phyloP scores from a whole-genome alignment of 2,888 invertebrate species.

The Mesochorus sp. region DNA sequence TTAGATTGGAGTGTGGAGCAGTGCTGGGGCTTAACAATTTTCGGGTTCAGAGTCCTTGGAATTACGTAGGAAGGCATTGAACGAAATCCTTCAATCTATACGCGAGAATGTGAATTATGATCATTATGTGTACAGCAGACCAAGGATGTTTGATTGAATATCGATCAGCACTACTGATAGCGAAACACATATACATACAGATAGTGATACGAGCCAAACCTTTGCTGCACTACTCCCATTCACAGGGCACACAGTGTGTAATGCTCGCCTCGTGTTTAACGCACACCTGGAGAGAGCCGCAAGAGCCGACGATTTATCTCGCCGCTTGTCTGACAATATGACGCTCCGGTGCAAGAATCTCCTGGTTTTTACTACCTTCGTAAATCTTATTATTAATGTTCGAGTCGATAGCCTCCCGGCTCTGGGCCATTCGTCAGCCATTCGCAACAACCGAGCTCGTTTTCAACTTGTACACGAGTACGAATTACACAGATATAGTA shows the following conservation, averaged over 20 bases:
- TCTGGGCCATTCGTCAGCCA: constrained; percentile 57
- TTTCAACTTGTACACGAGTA: not conserved
- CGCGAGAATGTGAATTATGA: not conserved
- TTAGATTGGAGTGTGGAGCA: too few species aligned
- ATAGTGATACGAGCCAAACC: constrained; percentile 29
- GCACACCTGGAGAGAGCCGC: constrained; percentile 32
- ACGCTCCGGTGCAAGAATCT: constrained; percentile 40
- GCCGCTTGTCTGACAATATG: constrained; percentile 51
- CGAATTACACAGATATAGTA: too few species aligned
- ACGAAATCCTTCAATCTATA: too few species aligned
- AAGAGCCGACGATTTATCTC: constrained; percentile 54
- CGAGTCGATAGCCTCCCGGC: constrained; percentile 60
- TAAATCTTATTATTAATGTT: constrained; percentile 62
- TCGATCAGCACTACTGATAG: constrained; percentile 47
- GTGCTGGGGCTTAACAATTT: too few species aligned
- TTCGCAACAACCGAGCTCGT: constrained; percentile 32
- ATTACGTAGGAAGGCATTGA: too few species aligned
- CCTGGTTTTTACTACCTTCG: constrained; percentile 56
- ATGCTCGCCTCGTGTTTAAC: constrained; percentile 3
- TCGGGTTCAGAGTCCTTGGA: too few species aligned
- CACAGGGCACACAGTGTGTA: constrained; percentile 5
- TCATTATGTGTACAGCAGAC: not conserved
- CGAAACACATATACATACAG: not conserved
- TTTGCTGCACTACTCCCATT: not conserved
- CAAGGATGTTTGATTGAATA: constrained; percentile 44